A percentile compares a stretch with the other conserved stretches of the same genome.
phyloP scores from a whole-genome alignment of 2,113 vertebrate genomes.

The Balaenoptera acutorostrata region DNA sequence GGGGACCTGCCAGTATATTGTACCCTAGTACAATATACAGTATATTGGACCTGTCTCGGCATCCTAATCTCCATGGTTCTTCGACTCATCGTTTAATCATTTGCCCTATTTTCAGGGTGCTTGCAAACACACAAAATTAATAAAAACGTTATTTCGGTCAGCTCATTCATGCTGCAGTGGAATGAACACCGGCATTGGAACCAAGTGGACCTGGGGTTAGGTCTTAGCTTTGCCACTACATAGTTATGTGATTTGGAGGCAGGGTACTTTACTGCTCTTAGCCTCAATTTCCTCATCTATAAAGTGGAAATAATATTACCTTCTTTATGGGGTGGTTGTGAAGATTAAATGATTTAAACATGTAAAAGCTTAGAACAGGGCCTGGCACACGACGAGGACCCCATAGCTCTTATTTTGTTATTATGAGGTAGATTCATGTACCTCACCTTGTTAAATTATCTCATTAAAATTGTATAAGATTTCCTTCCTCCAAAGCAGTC shows the following conservation, averaged over 20 bases:
- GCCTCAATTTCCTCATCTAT: not conserved
- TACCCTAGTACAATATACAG: too few species aligned
- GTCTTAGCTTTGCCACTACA: not conserved
- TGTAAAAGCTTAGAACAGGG: not conserved
- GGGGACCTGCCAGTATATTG: not conserved
- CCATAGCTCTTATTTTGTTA: not conserved
- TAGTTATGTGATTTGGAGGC: not conserved
- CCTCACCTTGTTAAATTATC: not conserved
- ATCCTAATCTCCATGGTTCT: not conserved
- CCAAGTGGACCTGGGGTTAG: not conserved
- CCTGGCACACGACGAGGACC: not conserved
- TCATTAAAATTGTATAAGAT: slow-evolving; percentile 11
- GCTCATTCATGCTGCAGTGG: not conserved
- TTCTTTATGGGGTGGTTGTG: not conserved
- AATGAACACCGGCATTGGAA: not conserved
- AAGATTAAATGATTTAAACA: slow-evolving; percentile 9
- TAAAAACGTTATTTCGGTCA: not conserved
- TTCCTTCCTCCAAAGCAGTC: not conserved
- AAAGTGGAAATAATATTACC: not conserved
- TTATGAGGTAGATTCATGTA: not conserved
- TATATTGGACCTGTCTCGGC: not conserved
- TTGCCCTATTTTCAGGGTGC: not conserved
- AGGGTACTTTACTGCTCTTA: not conserved
- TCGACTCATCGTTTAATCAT: not conserved
- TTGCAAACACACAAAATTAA: not conserved